phyloP scores from a whole-genome alignment of 2,888 invertebrate genomes.

The Rhagonycha fulva region DNA sequence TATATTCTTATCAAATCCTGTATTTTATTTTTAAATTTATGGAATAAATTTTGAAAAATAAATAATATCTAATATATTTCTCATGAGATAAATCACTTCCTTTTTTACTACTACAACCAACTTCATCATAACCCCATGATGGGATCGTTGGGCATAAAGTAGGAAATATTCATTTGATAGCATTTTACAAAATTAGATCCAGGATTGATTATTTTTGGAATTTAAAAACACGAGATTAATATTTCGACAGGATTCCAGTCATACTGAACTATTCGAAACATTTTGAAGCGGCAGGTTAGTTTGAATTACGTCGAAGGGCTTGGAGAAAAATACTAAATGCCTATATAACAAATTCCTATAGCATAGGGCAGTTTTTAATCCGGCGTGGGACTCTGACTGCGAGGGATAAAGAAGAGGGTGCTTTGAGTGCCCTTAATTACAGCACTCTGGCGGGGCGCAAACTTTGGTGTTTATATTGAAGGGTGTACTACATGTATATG shows the following conservation, averaged over 20 bases:
- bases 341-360: constrained; percentile 35
- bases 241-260: background rate
- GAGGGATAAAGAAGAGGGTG: constrained; percentile 38
- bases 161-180: too few species aligned
- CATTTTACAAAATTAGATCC: too few species aligned
- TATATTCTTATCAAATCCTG: too few species aligned
- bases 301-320: background rate
- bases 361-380: constrained; percentile 49
- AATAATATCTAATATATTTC: too few species aligned
- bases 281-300: background rate
- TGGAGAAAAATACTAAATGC: constrained; percentile 23
- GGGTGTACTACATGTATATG: constrained; percentile 27
- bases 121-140: too few species aligned
- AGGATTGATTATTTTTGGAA: background rate
- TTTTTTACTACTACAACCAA: too few species aligned
- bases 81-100: too few species aligned
- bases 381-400: constrained; percentile 45
- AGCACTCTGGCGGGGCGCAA: constrained; percentile 46
- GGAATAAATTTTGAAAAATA: too few species aligned
- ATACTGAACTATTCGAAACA: background rate
- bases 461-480: constrained; percentile 42
- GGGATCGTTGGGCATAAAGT: too few species aligned
- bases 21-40: too few species aligned
- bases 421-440: constrained; percentile 57
- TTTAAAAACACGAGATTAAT: background rate